These are phyloP conservation scores for Catostomus latipinnis DNA, from an alignment of 2,797 vertebrate species.

Conservation along the genomic window DNA sequence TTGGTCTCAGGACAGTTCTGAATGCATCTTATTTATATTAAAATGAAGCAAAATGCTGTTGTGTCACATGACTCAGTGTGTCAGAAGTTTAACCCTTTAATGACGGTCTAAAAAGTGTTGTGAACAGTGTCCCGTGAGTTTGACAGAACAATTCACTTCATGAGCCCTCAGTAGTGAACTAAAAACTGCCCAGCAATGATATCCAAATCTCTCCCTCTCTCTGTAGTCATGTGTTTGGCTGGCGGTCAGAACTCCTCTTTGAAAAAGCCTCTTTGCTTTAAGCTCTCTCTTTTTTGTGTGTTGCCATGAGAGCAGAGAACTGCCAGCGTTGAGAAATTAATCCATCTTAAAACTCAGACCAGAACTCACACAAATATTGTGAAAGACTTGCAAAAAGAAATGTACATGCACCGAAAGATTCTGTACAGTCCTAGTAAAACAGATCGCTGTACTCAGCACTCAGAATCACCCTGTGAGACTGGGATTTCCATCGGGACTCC, in stretches of 20 bases:
- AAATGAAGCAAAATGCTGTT: no score
- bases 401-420: background rate
- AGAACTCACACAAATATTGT: background rate
- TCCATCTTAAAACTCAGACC: conserved; percentile 30
- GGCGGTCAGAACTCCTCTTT: conserved; percentile 7
- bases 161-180: no score
- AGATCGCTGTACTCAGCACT: no score
- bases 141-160: background rate
- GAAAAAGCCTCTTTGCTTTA: conserved; percentile 44
- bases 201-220: conserved; percentile 18
- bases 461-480: no score
- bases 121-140: no score
- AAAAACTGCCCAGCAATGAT: conserved; percentile 19
- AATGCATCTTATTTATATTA: no score
- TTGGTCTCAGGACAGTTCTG: no score
- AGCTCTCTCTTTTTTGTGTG: conserved; percentile 13
- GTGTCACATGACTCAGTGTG: no score
- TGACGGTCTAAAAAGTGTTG: no score
- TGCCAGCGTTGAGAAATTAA: conserved; percentile 26
- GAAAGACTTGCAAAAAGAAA: background rate
- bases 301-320: background rate
- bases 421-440: no score
- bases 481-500: no score
- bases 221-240: conserved; percentile 8
- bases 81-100: no score